phyloP scores from a whole-genome alignment of 2,797 vertebrate genomes.

The Allobates femoralis region DNA sequence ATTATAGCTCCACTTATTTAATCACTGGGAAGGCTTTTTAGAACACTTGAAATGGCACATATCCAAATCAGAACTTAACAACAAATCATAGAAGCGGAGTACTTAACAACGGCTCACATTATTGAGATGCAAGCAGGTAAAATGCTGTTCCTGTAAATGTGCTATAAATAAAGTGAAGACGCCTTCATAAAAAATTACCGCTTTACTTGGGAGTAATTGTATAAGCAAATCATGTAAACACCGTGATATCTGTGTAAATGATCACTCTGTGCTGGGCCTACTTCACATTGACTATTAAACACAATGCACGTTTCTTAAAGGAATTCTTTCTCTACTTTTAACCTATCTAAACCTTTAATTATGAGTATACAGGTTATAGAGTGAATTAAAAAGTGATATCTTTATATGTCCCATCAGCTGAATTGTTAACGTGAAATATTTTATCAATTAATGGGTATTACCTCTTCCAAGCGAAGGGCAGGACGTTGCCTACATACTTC shows the following conservation, averaged over 20 bases:
- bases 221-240: constrained; percentile 40
- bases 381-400: too few relatives aligned
- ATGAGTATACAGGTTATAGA: too few relatives aligned
- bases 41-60: constrained; percentile 46
- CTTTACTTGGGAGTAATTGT: constrained; percentile 34
- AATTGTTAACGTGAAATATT: too few relatives aligned
- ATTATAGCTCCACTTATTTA: constrained; percentile 50
- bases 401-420: too few relatives aligned
- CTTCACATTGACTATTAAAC: not conserved
- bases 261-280: not conserved
- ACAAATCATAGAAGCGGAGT: constrained; percentile 46
- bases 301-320: not conserved
- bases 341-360: too few relatives aligned
- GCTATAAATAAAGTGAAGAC: constrained; percentile 57
- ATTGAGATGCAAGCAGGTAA: constrained; percentile 49
- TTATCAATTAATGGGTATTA: too few relatives aligned
- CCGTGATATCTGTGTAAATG: not conserved
- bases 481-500: too few relatives aligned
- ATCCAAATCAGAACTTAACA: constrained; percentile 54
- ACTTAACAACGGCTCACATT: constrained; percentile 50
- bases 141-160: constrained; percentile 50
- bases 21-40: constrained; percentile 46
- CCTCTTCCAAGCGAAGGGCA: too few relatives aligned
- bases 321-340: too few relatives aligned
- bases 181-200: constrained; percentile 51